Conservation (phyloP, 2,797 vertebrate species). For the Myoxocephalus aenaeus region DNA sequence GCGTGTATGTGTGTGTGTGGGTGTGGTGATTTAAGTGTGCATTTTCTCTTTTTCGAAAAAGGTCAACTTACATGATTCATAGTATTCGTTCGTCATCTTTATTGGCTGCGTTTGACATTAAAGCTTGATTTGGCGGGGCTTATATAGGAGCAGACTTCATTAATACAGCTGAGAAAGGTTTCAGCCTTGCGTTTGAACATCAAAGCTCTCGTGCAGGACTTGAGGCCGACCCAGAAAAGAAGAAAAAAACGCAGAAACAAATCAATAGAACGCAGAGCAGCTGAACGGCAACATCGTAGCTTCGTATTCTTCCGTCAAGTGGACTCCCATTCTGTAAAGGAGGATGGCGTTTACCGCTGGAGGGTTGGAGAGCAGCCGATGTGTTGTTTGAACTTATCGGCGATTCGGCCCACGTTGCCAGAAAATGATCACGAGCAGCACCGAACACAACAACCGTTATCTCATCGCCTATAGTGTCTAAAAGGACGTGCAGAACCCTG, state of each 20-base stretch:
- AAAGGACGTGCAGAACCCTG: conserved; percentile 5
- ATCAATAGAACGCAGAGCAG: conserved; percentile 47
- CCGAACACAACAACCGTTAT: conserved; percentile 39
- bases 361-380: conserved; percentile 21
- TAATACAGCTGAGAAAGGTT: conserved; percentile 28
- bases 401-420: conserved; percentile 22
- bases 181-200: conserved; percentile 12
- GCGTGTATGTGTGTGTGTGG: conserved; percentile 4
- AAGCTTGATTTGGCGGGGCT: conserved; percentile 23
- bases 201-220: conserved; percentile 32
- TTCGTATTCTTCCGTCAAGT: conserved; percentile 24
- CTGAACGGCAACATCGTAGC: conserved; percentile 29
- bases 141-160: not conserved
- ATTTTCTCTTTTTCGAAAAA: conserved; percentile 60
- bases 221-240: conserved; percentile 32
- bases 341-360: conserved; percentile 21
- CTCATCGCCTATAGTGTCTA: conserved; percentile 12
- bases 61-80: conserved; percentile 68
- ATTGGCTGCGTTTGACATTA: conserved; percentile 46
- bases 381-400: conserved; percentile 33
- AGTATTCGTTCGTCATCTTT: conserved; percentile 38
- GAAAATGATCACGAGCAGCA: conserved; percentile 49
- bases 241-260: conserved; percentile 47
- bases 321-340: conserved; percentile 17
- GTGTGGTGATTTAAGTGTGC: conserved; percentile 20